phyloP scores from a whole-genome alignment of 2,888 invertebrate genomes.

The Euzophera pinguis region DNA sequence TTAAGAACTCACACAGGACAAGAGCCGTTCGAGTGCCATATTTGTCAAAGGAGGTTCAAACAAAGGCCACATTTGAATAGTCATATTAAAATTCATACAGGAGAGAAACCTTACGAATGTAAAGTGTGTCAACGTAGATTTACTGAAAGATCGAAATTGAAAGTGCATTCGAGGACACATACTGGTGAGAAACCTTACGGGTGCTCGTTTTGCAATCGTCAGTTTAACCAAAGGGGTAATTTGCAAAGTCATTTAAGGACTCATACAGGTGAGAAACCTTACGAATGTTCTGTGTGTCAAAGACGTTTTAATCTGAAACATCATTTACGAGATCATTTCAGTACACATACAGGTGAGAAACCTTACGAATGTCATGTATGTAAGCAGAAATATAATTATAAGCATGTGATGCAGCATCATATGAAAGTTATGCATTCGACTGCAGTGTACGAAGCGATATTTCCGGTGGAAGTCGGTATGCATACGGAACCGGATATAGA shows the following conservation, averaged over 20 bases:
- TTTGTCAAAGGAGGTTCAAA: not conserved
- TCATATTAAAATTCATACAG: conserved; percentile 16
- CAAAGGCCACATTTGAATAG: conserved; percentile 1
- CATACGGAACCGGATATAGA: not conserved
- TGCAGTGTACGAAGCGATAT: no score
- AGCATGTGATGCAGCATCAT: conserved; percentile 2
- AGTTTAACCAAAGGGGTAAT: conserved; percentile 4
- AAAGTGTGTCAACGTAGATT: not conserved
- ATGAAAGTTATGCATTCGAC: not conserved
- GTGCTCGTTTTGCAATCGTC: not conserved
- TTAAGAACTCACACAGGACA: conserved; percentile 1
- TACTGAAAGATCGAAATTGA: not conserved
- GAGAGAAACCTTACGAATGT: conserved; percentile 9
- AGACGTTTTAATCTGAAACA: conserved; percentile 12
- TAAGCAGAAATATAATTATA: conserved; percentile 7
- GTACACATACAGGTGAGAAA: conserved; percentile 19
- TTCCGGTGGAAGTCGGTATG: not conserved
- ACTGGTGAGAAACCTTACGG: not conserved
- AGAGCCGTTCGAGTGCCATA: not conserved
- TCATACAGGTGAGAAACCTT: conserved; percentile 19
- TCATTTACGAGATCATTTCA: conserved; percentile 16
- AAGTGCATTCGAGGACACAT: not conserved
- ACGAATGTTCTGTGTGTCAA: conserved; percentile 17
- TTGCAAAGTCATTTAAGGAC: conserved; percentile 9
- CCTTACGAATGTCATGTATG: conserved; percentile 21